These are phyloP conservation scores for Sebastes nivosus DNA, from an alignment of 2,797 vertebrate species.

Conservation along the genomic window DNA sequence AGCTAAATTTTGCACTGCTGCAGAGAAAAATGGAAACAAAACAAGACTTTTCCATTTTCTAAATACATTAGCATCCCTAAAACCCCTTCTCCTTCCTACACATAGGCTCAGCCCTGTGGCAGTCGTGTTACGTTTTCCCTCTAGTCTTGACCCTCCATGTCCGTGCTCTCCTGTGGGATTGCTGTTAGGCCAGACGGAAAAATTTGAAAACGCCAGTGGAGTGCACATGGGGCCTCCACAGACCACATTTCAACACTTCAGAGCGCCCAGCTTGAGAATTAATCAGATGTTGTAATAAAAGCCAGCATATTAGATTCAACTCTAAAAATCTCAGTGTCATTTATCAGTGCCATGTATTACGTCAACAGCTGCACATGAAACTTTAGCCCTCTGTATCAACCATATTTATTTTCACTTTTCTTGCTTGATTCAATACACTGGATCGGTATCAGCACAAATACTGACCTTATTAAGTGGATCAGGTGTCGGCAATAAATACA, in stretches of 20 bases:
- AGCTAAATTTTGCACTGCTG: neutral
- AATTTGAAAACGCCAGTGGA: constrained; percentile 59
- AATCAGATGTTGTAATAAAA: constrained; percentile 53
- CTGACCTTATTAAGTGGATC: neutral
- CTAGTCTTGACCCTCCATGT: constrained; percentile 51
- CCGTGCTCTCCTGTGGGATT: constrained; percentile 59
- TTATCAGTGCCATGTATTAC: constrained; percentile 9
- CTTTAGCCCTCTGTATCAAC: neutral
- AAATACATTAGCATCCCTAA: neutral
- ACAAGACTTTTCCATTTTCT: neutral
- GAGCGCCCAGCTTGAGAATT: constrained; percentile 47
- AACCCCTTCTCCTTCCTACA: neutral
- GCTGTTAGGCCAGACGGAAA: constrained; percentile 67
- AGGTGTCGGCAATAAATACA: neutral
- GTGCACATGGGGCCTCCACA: constrained; percentile 49
- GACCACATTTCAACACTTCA: constrained; percentile 55
- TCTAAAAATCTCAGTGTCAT: constrained; percentile 24
- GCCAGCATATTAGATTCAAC: constrained; percentile 13
- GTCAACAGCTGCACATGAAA: neutral
- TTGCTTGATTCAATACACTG: neutral
- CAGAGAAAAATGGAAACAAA: neutral
- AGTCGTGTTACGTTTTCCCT: constrained; percentile 46
- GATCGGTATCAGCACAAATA: neutral
- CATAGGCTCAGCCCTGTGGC: constrained; percentile 10
- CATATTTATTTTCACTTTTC: neutral